Evolutionary conservation across 1,140 invertebrate genomes (phyloP).

Genomic region (Trichonephila inaurata): DNA sequence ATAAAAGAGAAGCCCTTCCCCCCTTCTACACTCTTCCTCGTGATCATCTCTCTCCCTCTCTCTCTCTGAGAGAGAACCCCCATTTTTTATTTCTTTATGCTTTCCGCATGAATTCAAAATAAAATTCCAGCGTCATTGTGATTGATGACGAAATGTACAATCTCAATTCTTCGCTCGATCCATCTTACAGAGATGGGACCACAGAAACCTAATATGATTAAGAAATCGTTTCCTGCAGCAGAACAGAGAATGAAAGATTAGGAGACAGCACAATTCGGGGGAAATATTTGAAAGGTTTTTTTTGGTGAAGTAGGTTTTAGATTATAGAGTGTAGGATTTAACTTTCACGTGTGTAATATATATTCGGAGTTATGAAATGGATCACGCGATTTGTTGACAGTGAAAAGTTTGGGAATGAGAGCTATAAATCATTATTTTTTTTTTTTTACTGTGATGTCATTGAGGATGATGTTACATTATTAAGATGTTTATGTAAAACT

Average conservation of each 20-base stretch:
- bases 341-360: not conserved
- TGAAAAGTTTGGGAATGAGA: not conserved
- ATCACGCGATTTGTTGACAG: not conserved
- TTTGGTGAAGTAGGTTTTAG: not conserved
- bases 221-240: constrained; percentile 53
- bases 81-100: not conserved
- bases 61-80: too few relatives aligned
- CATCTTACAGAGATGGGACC: constrained; percentile 35
- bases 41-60: too few relatives aligned
- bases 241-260: constrained; percentile 5
- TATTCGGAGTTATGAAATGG: not conserved
- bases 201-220: constrained; percentile 67
- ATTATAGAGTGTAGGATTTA: not conserved
- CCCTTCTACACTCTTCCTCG: not conserved
- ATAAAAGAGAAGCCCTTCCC: constrained; percentile 15
- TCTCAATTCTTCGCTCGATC: constrained; percentile 58
- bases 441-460: not conserved
- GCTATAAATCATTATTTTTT: constrained; percentile 5
- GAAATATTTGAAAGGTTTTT: not conserved
- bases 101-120: constrained; percentile 39
- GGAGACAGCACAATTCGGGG: not conserved
- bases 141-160: constrained; percentile 47
- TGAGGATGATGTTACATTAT: not conserved
- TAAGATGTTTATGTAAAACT: not conserved
- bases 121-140: constrained; percentile 53